A percentile compares a stretch with the other conserved stretches of the same genome.
These are phyloP conservation scores for Tetramorium bicarinatum DNA, from an alignment of 2,888 invertebrate genomes.

Conservation along the genomic window DNA sequence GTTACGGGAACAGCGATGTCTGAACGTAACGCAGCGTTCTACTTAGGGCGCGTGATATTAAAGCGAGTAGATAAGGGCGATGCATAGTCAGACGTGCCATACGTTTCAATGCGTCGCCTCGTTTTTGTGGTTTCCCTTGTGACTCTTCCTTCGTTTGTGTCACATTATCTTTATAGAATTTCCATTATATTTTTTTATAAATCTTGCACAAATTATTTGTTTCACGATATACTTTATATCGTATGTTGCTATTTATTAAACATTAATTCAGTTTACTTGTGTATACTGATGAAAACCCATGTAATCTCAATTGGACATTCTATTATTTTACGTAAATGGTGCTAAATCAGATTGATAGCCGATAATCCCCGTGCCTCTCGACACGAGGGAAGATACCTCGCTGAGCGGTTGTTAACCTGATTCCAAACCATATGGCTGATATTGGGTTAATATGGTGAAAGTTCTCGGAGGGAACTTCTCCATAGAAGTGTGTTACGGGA, in stretches of 20 bases:
- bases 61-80: constrained; percentile 72
- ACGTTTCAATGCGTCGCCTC: not conserved
- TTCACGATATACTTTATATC: no score
- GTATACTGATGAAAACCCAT: not conserved
- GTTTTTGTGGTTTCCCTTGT: not conserved
- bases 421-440: constrained; percentile 73
- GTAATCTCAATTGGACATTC: constrained; percentile 22
- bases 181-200: no score
- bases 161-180: constrained; percentile 8
- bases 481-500: constrained; percentile 76
- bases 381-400: constrained; percentile 39
- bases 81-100: constrained; percentile 64
- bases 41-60: constrained; percentile 74
- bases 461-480: constrained; percentile 74
- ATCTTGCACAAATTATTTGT: no score
- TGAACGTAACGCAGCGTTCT: constrained; percentile 75
- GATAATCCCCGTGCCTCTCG: constrained; percentile 38
- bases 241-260: not conserved
- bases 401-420: constrained; percentile 71
- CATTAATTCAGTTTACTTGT: constrained; percentile 4
- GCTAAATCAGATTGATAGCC: constrained; percentile 44
- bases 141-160: not conserved
- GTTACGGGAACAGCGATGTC: constrained; percentile 75
- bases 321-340: constrained; percentile 44
- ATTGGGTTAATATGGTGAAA: constrained; percentile 77